A percentile compares a stretch with the other conserved stretches of the same genome.
phyloP scores from a whole-genome alignment of 2,797 vertebrate species.

The Chrosomus eos region DNA sequence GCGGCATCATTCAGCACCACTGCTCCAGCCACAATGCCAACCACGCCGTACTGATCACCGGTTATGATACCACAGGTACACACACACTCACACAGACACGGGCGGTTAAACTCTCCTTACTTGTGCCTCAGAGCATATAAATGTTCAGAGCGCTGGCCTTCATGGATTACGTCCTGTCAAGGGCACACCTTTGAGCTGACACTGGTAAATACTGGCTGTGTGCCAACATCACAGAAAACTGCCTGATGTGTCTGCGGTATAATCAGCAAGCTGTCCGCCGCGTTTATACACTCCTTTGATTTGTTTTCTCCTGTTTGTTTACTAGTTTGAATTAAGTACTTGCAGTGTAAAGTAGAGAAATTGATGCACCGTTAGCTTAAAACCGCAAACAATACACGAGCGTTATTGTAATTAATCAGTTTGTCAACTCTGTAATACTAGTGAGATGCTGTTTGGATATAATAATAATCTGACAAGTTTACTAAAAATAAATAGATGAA shows the following conservation, averaged over 20 bases:
- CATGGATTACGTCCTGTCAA: conserved; percentile 39
- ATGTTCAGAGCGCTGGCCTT: conserved; percentile 24
- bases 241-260: conserved; percentile 16
- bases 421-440: not conserved
- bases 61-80: conserved; percentile 87
- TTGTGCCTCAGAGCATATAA: conserved; percentile 32
- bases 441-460: not conserved
- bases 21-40: conserved; percentile 89
- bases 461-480: not conserved
- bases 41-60: conserved; percentile 88
- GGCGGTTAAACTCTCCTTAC: conserved; percentile 39
- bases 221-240: conserved; percentile 27
- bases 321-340: not conserved
- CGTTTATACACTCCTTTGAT: not conserved
- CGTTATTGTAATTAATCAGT: not conserved
- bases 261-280: conserved; percentile 24
- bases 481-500: not conserved
- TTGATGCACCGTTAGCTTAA: not conserved
- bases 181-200: conserved; percentile 26
- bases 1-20: conserved; percentile 93
- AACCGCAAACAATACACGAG: not conserved
- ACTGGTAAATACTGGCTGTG: conserved; percentile 1
- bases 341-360: not conserved
- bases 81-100: conserved; percentile 47
- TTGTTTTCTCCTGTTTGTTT: conserved; percentile 8